Conservation (phyloP, 1,140 invertebrate genomes). For the Hydropsyche tenuis region DNA sequence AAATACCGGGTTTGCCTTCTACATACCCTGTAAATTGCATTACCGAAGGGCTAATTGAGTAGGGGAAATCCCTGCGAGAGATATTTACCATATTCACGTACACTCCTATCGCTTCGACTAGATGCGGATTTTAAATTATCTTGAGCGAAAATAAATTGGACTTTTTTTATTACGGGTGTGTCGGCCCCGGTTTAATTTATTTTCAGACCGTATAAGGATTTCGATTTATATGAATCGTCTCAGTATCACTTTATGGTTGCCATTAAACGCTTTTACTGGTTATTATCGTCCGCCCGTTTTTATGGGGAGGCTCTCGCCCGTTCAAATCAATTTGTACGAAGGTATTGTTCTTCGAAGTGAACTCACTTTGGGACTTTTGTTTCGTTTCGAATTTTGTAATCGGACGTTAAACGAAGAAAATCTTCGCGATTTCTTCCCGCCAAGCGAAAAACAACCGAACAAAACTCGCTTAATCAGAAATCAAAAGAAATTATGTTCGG, state of each 20-base stretch:
- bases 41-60: too few species aligned
- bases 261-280: slow-evolving; percentile 34
- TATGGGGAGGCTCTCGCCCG: background rate
- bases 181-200: background rate
- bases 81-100: too few species aligned
- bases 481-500: slow-evolving; percentile 15
- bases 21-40: too few species aligned
- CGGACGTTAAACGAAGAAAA: background rate
- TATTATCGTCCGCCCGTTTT: slow-evolving; percentile 29
- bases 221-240: background rate
- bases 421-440: background rate
- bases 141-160: too few species aligned
- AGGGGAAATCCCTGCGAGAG: too few species aligned
- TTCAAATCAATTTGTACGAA: background rate
- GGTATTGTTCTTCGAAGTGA: background rate
- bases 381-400: background rate
- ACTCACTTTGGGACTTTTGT: background rate
- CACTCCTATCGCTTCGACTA: too few species aligned
- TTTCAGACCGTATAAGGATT: background rate
- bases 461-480: background rate
- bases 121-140: background rate
- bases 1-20: too few species aligned
- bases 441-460: background rate
- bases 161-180: too few species aligned
- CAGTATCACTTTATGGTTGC: slow-evolving; percentile 21